A percentile compares a stretch with the other conserved stretches of the same genome.
These are phyloP conservation scores for Listrodromus nycthemerus DNA, from an alignment of 2,888 invertebrate genomes.

Conservation along the genomic window DNA sequence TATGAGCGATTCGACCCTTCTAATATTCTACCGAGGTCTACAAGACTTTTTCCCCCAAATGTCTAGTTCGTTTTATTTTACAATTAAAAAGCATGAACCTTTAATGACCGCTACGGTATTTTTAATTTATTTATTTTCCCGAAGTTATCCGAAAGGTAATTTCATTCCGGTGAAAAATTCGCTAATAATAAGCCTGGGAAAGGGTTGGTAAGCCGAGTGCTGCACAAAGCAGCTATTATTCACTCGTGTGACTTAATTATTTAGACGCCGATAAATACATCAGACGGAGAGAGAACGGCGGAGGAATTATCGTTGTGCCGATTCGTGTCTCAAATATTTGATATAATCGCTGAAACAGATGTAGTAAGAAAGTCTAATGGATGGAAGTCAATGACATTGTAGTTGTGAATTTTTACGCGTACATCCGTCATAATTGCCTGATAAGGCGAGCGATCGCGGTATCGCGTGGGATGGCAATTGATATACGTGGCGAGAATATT, in stretches of 20 bases:
- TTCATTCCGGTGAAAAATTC: neutral
- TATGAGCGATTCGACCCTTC: neutral
- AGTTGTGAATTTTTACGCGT: slow-evolving; percentile 31
- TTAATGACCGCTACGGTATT: neutral
- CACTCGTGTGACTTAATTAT: neutral
- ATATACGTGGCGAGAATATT: slow-evolving; percentile 12
- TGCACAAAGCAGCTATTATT: neutral
- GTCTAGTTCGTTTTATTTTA: neutral
- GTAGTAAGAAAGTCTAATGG: slow-evolving; percentile 12
- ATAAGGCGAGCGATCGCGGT: neutral
- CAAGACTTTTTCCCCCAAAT: neutral
- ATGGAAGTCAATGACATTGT: slow-evolving; percentile 58
- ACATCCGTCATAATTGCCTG: neutral
- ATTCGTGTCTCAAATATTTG: neutral
- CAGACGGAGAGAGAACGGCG: neutral
- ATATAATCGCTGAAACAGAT: neutral
- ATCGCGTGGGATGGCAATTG: slow-evolving; percentile 5
- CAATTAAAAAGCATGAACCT: neutral
- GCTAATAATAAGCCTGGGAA: neutral
- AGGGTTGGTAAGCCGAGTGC: neutral
- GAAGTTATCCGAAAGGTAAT: neutral
- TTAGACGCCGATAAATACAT: neutral
- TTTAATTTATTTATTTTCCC: neutral
- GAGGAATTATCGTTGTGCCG: neutral
- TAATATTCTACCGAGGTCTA: neutral